Base-by-base conservation (phyloP, 2,888 invertebrate species). In the Unio pictorum region DNA sequence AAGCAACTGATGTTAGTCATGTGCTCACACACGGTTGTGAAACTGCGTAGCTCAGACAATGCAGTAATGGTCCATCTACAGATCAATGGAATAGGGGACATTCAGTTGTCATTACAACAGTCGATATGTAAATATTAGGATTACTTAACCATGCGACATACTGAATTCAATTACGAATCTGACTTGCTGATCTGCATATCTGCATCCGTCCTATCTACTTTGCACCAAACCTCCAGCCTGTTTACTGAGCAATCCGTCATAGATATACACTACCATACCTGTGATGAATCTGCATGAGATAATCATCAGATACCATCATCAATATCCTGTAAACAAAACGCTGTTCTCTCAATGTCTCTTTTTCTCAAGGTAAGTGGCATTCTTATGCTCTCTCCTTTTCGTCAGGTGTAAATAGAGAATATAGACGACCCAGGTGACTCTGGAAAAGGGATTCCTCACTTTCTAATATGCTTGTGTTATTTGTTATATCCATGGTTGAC, bases 251-350 rank as follows among this genome's bases (percentile, higher is more conserved):
- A 15, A 81, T 69, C 58, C 71, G 67, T 18, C 34, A 56, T 17
- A 61, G 64, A 59, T 68, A 71, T 45, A 74, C 64, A 62, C 63
- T 75, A 18, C 80, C 82, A 68, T 72, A 80, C 81, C 81, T 83
- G 56, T 83, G 82, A 64, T 74, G 78, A 5, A 81, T 75, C 69
- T 79, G 75, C 68, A 72, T 76, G 60, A 80, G 55, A 15, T 73
- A 74, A 74, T 11, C 69, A 66, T 23, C 66, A 73, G 64, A 67
- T 67, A 8, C 57, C 69, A n/a, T 72, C 72, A 6, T 74, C 72
- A 55, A 77, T 72, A 61, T 77, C 71, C 4, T 74, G 71, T 17
- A 58, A 17, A 0, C 4, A 6, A 20, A 55, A 26, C 1, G 61
- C 71, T 26, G 66, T 28, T 20, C 55, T 62, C 45, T 66, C 67